Base-by-base conservation (phyloP, 2,888 invertebrate species). In the Heliconius hortense region DNA sequence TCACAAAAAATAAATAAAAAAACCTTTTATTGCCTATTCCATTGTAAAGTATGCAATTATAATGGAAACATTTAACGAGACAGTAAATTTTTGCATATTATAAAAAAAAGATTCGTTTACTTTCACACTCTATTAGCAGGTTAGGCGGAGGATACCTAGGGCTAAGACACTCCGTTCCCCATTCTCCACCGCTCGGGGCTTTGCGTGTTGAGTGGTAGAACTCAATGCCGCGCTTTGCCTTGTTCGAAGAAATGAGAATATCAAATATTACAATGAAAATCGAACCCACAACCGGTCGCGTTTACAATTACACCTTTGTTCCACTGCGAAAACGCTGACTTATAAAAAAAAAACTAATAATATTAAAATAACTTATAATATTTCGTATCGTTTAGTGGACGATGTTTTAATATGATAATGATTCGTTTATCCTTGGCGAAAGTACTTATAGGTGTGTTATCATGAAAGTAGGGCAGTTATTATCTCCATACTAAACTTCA, bases 41-140 rank as follows among this genome's bases (percentile, higher is more conserved):
- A 71, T 43, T 62, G 70, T 64, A 75, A 72, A 77, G 77, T 71
- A 75, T 64, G 80, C 79, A 82, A 82, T 83, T 82, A 82, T 81
- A 82, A 78, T 79, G 75, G 71, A 80, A 83, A 84, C 80, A 82
- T 84, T 82, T 83, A 84, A 82, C 79, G 79, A 78, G 79, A 72
- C 64, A 68, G 75, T 81, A 81, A 81, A 82, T 77, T 82, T 82
- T 79, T 79, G 80, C 75, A 76, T 76, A 81, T 80, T 79, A 81
- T 81, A 73, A 69, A 79, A 77, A 77, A 81, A 79, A 35, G 10
- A 0, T 8, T 10, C 10, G 35, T 35, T 35, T 35, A 35, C 10
- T 35, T 35, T 35, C 10, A 35, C 5, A 0, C 15, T 43, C 3
- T 15, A 15, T 43, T 0, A 43, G 43, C 2, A 39, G 1, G 4